These are phyloP conservation scores for Furcula furcula DNA, from an alignment of 2,888 invertebrate genomes.

Conservation along the genomic window DNA sequence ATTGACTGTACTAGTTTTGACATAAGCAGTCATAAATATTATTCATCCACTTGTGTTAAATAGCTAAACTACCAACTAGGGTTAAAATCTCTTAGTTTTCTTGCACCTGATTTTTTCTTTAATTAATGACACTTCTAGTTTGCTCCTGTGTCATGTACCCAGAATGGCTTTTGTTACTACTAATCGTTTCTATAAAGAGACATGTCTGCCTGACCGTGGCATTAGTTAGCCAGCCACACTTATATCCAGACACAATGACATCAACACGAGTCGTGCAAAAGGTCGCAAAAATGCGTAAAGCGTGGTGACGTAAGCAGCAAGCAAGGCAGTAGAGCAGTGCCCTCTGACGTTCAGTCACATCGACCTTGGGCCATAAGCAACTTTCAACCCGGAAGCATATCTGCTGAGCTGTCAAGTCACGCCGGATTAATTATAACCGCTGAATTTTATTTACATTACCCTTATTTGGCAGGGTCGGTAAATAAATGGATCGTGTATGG, in stretches of 20 bases:
- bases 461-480: slow-evolving; percentile 37
- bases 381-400: slow-evolving; percentile 72
- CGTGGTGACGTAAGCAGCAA: slow-evolving; percentile 43
- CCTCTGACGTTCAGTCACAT: slow-evolving; percentile 40
- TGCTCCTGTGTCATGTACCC: too few species aligned
- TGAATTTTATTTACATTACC: slow-evolving; percentile 43
- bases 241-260: too few species aligned
- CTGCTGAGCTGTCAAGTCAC: slow-evolving; percentile 34
- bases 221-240: too few species aligned
- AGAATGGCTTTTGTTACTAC: too few species aligned
- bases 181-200: too few species aligned
- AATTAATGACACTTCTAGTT: too few species aligned
- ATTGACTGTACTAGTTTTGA: background rate
- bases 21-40: too few species aligned
- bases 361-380: slow-evolving; percentile 65
- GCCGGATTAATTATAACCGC: slow-evolving; percentile 12
- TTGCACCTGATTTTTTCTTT: too few species aligned
- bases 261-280: slow-evolving; percentile 13
- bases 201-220: too few species aligned
- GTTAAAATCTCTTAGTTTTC: too few species aligned
- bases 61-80: too few species aligned
- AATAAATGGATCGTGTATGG: slow-evolving; percentile 24
- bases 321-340: slow-evolving; percentile 46
- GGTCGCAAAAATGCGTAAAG: slow-evolving; percentile 15
- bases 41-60: too few species aligned